Evolutionary conservation across 2,888 invertebrate species (phyloP).

Genomic region (Cantharis nigra): DNA sequence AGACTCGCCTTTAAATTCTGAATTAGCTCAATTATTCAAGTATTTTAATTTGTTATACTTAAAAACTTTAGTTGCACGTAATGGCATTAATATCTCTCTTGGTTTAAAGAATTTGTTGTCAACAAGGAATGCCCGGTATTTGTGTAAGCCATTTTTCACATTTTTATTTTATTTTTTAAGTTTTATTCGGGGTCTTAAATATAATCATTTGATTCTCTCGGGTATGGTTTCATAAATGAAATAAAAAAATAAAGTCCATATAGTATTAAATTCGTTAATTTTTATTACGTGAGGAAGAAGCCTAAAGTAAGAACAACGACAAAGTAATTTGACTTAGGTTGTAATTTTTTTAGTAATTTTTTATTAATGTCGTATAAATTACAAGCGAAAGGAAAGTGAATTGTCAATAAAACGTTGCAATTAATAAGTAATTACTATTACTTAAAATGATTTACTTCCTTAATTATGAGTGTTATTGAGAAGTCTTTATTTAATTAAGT

Average conservation of each 20-base stretch:
- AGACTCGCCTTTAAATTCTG: not conserved
- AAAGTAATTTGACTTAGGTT: not conserved
- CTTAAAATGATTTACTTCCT: not conserved
- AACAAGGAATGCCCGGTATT: no score
- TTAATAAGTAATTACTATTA: not conserved
- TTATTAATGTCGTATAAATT: not conserved
- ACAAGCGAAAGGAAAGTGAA: not conserved
- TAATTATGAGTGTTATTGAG: not conserved
- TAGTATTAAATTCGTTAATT: no score
- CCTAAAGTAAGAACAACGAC: not conserved
- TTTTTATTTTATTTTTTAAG: no score
- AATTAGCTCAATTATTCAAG: not conserved
- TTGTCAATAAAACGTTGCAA: not conserved
- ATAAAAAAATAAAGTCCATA: no score
- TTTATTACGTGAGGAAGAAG: not conserved
- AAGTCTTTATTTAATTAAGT: not conserved
- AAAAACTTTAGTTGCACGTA: not conserved
- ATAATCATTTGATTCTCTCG: no score
- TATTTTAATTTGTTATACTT: not conserved
- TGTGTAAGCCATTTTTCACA: no score
- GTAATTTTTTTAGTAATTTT: not conserved
- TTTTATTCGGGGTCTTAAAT: no score
- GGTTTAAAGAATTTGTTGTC: not conserved
- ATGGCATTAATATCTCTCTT: not conserved
- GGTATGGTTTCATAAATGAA: no score